Base-by-base conservation (phyloP, 1,140 invertebrate genomes). In the Camponotus vicinus region DNA sequence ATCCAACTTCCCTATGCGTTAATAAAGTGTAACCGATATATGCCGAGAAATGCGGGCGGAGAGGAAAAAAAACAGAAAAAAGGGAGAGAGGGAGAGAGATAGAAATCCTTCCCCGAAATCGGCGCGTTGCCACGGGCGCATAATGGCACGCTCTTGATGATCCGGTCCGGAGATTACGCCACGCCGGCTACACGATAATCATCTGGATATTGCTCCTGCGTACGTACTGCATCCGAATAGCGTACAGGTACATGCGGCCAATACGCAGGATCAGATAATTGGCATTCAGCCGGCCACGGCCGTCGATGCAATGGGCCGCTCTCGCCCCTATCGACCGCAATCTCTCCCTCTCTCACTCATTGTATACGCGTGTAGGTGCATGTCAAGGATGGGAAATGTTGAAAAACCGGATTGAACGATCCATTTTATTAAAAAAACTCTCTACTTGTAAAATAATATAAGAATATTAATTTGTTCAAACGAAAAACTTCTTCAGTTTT, bases 241-340 rank as follows among this genome's bases (percentile, higher is more conserved):
- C 85, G 82, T 78, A 76, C 67, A 88, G 78, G 76, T 77, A 76
- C 80, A 75, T 83, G 66, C 57, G 77, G 80, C 87, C 92, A 91
- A 93, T 92, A 93, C 86, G 92, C 86, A 66, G 86, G 88, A 94
- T 94, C 93, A 93, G 93, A 94, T 94, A 94, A 94, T 94, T 94
- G 93, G 93, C 91, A 93, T 94, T 92, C 92, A 90, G 80, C 88
- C 75, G 83, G 37, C 64, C 86, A 82, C 88, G 88, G 86, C 73
- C 84, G 85, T 77, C 80, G 89, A 91, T 91, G 91, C 86, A 90
- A 91, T 87, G 85, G 86, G 84, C 87, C 82, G 84, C 88, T 86
- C 88, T 86, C 73, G 86, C 83, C 91, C 86, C 89, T 92, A 93
- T 93, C 92, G 86, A 88, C 80, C 87, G 84, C 88, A 89, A 90